phyloP scores from a whole-genome alignment of 2,888 invertebrate species.

The Deroplatys truncata region DNA sequence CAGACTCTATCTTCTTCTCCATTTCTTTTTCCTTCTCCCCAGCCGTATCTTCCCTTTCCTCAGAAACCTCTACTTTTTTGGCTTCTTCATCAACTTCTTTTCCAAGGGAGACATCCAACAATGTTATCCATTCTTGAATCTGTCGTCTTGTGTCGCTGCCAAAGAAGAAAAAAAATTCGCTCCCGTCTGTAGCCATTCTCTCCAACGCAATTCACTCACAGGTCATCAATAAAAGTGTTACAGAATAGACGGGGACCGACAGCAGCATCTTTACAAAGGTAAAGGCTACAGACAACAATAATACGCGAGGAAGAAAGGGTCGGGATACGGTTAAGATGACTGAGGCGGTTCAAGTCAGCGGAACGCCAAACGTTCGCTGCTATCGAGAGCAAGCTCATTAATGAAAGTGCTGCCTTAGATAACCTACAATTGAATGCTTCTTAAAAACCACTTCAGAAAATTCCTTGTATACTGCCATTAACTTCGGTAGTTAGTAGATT shows the following conservation, averaged over 20 bases:
- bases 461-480: not conserved
- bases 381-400: not conserved
- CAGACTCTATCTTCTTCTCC: not conserved
- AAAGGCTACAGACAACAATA: not conserved
- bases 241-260: not conserved
- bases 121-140: constrained; percentile 8
- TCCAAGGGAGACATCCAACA: not conserved
- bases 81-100: not conserved
- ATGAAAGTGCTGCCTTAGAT: not conserved
- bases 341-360: not conserved
- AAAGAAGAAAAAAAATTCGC: not conserved
- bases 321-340: not conserved
- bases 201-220: not conserved
- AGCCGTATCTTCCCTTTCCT: not conserved
- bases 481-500: too few relatives aligned
- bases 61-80: not conserved
- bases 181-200: not conserved
- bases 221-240: constrained; percentile 13
- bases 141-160: not conserved
- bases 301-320: not conserved
- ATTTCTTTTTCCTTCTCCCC: not conserved
- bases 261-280: not conserved
- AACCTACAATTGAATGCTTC: not conserved
- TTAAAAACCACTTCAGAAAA: not conserved
- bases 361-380: too few relatives aligned